Base-by-base conservation (phyloP, 2,888 invertebrate species). In the Netelia melanura region DNA sequence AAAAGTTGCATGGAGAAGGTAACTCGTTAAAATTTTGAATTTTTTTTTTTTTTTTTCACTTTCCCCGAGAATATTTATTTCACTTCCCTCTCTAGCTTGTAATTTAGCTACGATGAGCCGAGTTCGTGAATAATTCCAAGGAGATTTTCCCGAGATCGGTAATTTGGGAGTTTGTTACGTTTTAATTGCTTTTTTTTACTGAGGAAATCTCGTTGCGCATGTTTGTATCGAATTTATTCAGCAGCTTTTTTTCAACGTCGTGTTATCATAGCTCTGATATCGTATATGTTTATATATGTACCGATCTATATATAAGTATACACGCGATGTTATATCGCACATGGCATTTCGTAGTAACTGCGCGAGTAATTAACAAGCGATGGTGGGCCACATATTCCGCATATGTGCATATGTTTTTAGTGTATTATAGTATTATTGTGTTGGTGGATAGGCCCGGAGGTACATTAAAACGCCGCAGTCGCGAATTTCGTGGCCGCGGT, bases 401-500 rank as follows among this genome's bases (percentile, higher is more conserved):
- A 48, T 76, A 64, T 11, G 70, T 56, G 64, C 30, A 30, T 43
- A 62, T 56, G 54, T 74, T 68, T 25, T 52, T 44, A 67, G 21
- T 48, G 61, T 67, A 48, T 48, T 14, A 48, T 81, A 67, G 68
- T 54, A 71, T 79, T 75, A 74, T 43, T 61, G 78, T 74, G 52
- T 81, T 64, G 74, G 70, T 75, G 74, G 58, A 54, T 23, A 78
- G 82, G 85, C 86, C 71, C 81, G 85, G 84, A 86, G 85, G 83
- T 88, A 83, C 87, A 87, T 88, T 88, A 88, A 88, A 88, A 88
- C 86, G 87, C 87, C 87, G 87, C 87, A 88, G 87, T 88, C 75
- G 86, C 86, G 87, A 88, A 88, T 88, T 90, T 89, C 89, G 89
- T 88, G 87, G 87, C 84, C 84, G 87, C 86, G 86, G 87, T 82